Percentiles rank a stretch among this genome's conserved stretches.
These are phyloP conservation scores for Callimorpha dominula DNA, from an alignment of 2,888 invertebrate genomes.

Conservation along the genomic window DNA sequence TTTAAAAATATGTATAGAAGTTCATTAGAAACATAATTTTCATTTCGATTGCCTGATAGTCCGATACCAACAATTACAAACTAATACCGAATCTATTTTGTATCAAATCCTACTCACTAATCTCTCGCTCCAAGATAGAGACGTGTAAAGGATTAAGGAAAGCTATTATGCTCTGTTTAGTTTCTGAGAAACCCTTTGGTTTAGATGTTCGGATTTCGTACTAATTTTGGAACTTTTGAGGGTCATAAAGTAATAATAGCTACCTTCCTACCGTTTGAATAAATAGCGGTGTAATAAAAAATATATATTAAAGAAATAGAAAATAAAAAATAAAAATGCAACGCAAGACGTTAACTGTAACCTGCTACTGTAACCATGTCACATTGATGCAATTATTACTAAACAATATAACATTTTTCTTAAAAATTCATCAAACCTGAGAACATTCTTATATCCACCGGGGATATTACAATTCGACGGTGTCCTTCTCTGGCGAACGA, in stretches of 20 bases:
- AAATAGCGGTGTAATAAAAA: slow-evolving; percentile 36
- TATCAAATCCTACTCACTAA: slow-evolving; percentile 68
- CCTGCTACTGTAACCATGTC: slow-evolving; percentile 58
- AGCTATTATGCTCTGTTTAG: slow-evolving; percentile 70
- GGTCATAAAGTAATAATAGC: slow-evolving; percentile 41
- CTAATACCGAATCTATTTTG: slow-evolving; percentile 60
- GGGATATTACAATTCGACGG: slow-evolving; percentile 67
- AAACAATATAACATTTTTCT: slow-evolving; percentile 54
- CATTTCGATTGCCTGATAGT: slow-evolving; percentile 21
- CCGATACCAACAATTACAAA: slow-evolving; percentile 40
- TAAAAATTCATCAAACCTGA: slow-evolving; percentile 67
- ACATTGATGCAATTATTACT: slow-evolving; percentile 56
- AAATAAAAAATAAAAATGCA: too few species aligned
- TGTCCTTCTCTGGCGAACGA: slow-evolving; percentile 59
- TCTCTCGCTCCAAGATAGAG: slow-evolving; percentile 67
- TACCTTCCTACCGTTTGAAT: slow-evolving; percentile 19
- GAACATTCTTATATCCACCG: slow-evolving; percentile 66
- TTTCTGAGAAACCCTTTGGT: slow-evolving; percentile 63
- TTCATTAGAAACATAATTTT: slow-evolving; percentile 22
- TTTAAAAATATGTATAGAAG: slow-evolving; percentile 20
- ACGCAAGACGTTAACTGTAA: slow-evolving; percentile 40
- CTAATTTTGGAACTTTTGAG: slow-evolving; percentile 59
- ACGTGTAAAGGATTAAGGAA: slow-evolving; percentile 74
- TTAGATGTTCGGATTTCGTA: slow-evolving; percentile 55
- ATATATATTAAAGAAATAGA: slow-evolving; percentile 20